phyloP scores from a whole-genome alignment of 2,113 vertebrate species.

The Electrona antarctica region DNA sequence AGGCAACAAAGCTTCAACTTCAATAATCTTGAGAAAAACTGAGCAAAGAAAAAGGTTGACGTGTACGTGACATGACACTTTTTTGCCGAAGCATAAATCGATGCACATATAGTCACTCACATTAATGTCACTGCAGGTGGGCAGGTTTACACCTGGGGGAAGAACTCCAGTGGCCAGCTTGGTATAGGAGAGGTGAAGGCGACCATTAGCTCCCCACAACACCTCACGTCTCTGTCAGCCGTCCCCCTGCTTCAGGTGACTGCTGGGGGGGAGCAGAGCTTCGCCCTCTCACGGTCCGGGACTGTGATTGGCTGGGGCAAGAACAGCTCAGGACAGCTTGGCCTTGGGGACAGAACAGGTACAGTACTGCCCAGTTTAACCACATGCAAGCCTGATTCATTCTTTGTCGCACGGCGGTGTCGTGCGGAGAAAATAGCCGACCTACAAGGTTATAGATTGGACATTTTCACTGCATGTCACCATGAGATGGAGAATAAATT shows the following conservation, averaged over 20 bases:
- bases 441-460: too few relatives aligned
- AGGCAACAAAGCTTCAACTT: too few relatives aligned
- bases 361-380: not conserved
- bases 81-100: too few relatives aligned
- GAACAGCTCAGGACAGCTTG: conserved; percentile 89
- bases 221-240: conserved; percentile 74
- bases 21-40: too few relatives aligned
- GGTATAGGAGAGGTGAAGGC: conserved; percentile 72
- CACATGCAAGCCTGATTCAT: too few relatives aligned
- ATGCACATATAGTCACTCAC: not conserved
- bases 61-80: too few relatives aligned
- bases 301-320: conserved; percentile 88
- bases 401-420: too few relatives aligned
- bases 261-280: conserved; percentile 87
- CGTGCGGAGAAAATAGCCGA: too few relatives aligned
- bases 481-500: too few relatives aligned
- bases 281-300: conserved; percentile 84
- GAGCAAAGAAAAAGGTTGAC: too few relatives aligned
- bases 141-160: conserved; percentile 83
- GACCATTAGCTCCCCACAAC: conserved; percentile 55
- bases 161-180: conserved; percentile 83
- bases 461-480: too few relatives aligned
- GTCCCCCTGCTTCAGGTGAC: conserved; percentile 84
- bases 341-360: conserved; percentile 71
- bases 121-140: conserved; percentile 34